A percentile compares a stretch with the other conserved stretches of the same genome.
These are phyloP conservation scores for Nomada flava DNA, from an alignment of 2,888 invertebrate genomes.

Conservation along the genomic window DNA sequence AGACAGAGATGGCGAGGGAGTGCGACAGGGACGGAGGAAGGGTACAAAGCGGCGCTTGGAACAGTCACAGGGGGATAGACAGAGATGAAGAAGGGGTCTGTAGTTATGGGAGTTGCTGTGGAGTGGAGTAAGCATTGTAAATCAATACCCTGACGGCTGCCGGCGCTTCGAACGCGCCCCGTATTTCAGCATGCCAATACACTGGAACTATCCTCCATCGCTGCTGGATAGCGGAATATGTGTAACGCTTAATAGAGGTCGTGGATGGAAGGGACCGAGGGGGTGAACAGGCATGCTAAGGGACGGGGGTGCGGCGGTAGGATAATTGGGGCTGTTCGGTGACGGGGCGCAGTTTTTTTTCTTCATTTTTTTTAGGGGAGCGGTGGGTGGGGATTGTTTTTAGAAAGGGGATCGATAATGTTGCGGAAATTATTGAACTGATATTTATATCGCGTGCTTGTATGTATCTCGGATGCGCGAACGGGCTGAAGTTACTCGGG, in stretches of 20 bases:
- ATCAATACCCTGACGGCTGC: conserved; percentile 79
- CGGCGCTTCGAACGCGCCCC: conserved; percentile 71
- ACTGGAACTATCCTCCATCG: conserved; percentile 71
- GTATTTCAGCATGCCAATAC: conserved; percentile 73
- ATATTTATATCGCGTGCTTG: too few relatives aligned
- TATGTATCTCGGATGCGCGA: too few relatives aligned
- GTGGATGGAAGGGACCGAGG: conserved; percentile 31
- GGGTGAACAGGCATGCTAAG: background rate
- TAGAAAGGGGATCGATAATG: too few relatives aligned
- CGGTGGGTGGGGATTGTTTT: too few relatives aligned
- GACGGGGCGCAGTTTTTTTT: background rate
- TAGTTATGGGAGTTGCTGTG: conserved; percentile 78
- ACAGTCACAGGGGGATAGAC: conserved; percentile 18
- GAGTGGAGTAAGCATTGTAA: conserved; percentile 80
- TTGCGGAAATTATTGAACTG: too few relatives aligned
- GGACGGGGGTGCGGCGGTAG: background rate
- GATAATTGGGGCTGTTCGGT: background rate
- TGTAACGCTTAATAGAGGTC: conserved; percentile 62
- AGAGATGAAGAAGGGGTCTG: conserved; percentile 59
- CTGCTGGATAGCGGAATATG: conserved; percentile 67
- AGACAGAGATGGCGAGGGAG: conserved; percentile 16
- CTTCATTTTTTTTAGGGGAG: too few relatives aligned
- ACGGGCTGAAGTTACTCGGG: too few relatives aligned
- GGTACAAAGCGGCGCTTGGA: conserved; percentile 9
- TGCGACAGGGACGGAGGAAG: conserved; percentile 30